Evolutionary conservation across 2,113 vertebrate genomes (phyloP).

Genomic region (Sarotherodon lohbergeri): DNA sequence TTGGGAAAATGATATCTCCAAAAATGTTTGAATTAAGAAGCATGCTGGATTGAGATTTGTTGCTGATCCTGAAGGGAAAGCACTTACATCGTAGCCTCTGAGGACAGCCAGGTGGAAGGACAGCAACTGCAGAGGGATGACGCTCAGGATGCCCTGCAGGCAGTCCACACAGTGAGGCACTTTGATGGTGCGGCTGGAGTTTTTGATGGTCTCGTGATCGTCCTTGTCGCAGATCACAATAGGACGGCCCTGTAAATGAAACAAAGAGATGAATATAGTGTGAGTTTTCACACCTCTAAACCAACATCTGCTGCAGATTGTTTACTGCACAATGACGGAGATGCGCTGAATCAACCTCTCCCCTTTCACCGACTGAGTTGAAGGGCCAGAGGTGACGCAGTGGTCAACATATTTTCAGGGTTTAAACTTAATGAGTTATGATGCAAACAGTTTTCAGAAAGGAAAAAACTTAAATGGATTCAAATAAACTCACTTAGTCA

Average conservation of each 20-base stretch:
- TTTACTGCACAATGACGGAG: background rate
- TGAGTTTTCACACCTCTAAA: slow-evolving; percentile 1
- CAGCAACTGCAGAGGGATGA: slow-evolving; percentile 94
- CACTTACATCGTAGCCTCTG: slow-evolving; percentile 90
- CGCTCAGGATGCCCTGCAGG: slow-evolving; percentile 93
- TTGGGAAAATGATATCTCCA: background rate
- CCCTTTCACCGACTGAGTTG: slow-evolving; percentile 18
- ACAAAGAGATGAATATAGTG: background rate
- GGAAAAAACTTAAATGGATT: background rate
- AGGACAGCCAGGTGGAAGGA: slow-evolving; percentile 97
- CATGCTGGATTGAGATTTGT: background rate
- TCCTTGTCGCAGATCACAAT: slow-evolving; percentile 96
- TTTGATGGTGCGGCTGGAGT: slow-evolving; percentile 87
- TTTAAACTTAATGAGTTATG: background rate
- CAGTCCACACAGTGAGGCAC: slow-evolving; percentile 97
- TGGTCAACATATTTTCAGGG: background rate
- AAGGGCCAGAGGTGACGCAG: slow-evolving; percentile 17
- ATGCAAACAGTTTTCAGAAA: background rate
- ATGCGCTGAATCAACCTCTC: slow-evolving; percentile 13
- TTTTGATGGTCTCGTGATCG: slow-evolving; percentile 91
- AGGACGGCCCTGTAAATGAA: slow-evolving; percentile 81
- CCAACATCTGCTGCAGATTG: slow-evolving; percentile 46
- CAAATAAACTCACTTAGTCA: background rate
- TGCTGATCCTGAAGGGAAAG: background rate
- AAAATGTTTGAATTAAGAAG: background rate